Evolutionary conservation across 2,113 vertebrate species (phyloP).

Genomic region (Emydocephalus ijimae): DNA sequence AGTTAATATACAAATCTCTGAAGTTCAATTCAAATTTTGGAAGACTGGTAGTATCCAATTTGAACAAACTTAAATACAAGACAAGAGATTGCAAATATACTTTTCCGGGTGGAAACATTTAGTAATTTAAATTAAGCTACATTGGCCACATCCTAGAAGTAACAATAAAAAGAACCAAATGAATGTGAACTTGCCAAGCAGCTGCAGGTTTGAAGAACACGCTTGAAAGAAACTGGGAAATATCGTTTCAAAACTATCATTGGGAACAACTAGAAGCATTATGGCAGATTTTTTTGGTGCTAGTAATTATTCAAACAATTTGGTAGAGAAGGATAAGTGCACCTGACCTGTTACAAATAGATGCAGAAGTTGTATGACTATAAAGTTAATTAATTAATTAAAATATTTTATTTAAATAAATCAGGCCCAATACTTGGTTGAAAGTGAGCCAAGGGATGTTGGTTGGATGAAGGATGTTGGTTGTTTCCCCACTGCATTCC

Average conservation of each 20-base stretch:
- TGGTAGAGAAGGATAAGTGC: neutral
- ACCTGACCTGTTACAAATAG: neutral
- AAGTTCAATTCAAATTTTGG: slow-evolving; percentile 18
- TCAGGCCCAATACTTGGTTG: neutral
- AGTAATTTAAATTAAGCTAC: neutral
- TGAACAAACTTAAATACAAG: neutral
- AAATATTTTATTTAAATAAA: neutral
- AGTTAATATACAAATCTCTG: slow-evolving; percentile 26
- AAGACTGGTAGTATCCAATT: neutral
- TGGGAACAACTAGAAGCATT: neutral
- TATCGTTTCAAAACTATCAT: neutral
- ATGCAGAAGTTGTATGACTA: neutral
- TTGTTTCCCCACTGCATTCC: neutral
- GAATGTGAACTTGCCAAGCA: neutral
- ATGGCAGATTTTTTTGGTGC: neutral
- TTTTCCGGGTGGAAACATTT: neutral
- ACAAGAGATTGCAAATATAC: neutral
- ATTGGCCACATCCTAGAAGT: neutral
- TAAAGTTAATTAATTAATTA: neutral
- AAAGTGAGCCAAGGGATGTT: neutral
- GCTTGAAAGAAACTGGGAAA: neutral
- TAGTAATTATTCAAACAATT: neutral
- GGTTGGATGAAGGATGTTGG: neutral
- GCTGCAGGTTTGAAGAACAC: neutral
- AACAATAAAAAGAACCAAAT: neutral